Base-by-base conservation (phyloP, 2,888 invertebrate genomes). In the Cryptus viduatorius region DNA sequence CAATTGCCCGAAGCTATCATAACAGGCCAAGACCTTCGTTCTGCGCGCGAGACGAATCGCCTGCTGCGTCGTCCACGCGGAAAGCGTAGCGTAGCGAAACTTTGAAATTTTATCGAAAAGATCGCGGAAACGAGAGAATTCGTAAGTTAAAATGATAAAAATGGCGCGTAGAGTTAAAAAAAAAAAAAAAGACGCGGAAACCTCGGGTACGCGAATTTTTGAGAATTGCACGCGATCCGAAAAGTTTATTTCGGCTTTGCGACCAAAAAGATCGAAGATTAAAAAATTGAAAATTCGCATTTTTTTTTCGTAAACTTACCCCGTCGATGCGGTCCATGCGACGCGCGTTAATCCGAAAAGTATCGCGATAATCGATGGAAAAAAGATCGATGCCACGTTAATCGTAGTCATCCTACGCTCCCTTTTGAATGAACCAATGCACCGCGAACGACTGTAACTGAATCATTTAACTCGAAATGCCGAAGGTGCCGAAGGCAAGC, bases 341-440 rank as follows among this genome's bases (percentile, higher is more conserved):
- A 16, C 75, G 42, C 29, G 75, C 50, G 82, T 84, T 82, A 82
- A 84, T 84, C 84, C 84, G 37, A 84, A 29, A 44, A 79, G 46
- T 8, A 75, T 75, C 10, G n/a, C 68, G 48, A 82, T 4, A 24
- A 75, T 24, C 16, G 44, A n/a, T 4, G 68, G 48, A n/a, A 75
- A 31, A 71, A 76, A 16, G 4, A 82, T 10, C 19, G 50, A 56
- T 75, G 59, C 16, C 19, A 59, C 19, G 69, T 16, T n/a, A 56
- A 86, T 88, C 88, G 87, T 88, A 88, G 87, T 88, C 92, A 92
- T 93, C 85, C 86, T 90, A 82, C 86, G 86, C 88, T 86, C 79
- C 87, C 88, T 88, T 85, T 88, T 87, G 87, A 89, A 88, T 89
- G 89, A 90, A 90, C 90, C 86, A 88, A 88, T 88, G 90, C 86